Evolutionary conservation across 2,888 invertebrate genomes (phyloP).

Genomic region (Callyntrura sp.): DNA sequence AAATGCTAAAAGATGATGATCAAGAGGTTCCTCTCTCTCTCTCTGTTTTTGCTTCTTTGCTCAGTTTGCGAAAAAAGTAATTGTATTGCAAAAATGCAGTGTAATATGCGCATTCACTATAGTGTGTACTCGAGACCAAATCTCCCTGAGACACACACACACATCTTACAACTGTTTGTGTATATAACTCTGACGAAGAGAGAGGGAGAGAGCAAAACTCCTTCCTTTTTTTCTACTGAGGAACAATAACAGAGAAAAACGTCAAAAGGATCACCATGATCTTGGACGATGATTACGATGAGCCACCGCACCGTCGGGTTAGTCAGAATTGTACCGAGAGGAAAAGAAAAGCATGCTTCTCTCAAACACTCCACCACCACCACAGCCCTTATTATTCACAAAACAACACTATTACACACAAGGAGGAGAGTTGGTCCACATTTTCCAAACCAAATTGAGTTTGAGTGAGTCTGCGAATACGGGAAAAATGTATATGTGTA

Average conservation of each 20-base stretch:
- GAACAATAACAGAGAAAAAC: slow-evolving; percentile 60
- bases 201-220: neutral
- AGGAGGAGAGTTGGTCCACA: slow-evolving; percentile 26
- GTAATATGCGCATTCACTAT: slow-evolving; percentile 32
- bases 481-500: slow-evolving; percentile 6
- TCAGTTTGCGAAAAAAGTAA: slow-evolving; percentile 51
- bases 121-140: neutral
- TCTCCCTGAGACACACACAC: slow-evolving; percentile 46
- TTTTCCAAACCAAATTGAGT: slow-evolving; percentile 25
- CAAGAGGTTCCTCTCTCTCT: neutral
- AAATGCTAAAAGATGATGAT: neutral
- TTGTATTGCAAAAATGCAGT: slow-evolving; percentile 48
- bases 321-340: slow-evolving; percentile 60
- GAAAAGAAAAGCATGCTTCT: slow-evolving; percentile 52
- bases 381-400: slow-evolving; percentile 18
- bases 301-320: slow-evolving; percentile 63
- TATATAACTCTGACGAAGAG: neutral
- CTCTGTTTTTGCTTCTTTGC: slow-evolving; percentile 26
- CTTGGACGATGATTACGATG: slow-evolving; percentile 50
- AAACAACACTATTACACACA: slow-evolving; percentile 40
- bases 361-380: neutral
- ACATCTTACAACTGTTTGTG: neutral
- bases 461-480: neutral
- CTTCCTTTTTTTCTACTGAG: slow-evolving; percentile 26
- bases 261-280: slow-evolving; percentile 57